Base-by-base conservation (phyloP, 2,888 invertebrate species). In the Leucoma salicis region DNA sequence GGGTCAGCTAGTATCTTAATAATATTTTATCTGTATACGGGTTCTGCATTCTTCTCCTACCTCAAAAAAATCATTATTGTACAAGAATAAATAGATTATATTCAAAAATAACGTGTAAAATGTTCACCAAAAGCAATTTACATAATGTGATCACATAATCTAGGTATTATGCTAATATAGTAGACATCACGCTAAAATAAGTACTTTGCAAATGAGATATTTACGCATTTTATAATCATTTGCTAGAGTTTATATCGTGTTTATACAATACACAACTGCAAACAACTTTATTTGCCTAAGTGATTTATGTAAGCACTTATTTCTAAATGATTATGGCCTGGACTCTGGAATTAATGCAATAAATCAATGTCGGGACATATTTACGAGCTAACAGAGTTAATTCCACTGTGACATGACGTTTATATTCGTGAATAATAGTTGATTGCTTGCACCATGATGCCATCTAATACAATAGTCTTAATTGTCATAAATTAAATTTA, bases 381-480 rank as follows among this genome's bases (percentile, higher is more conserved):
- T 86, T 87, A 87, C 85, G 85, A 84, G 85, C 84, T 86, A 85
- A 85, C 86, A 83, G 84, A 86, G 85, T 88, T 86, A 86, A 85
- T 86, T 81, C 83, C 83, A 72, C 63, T 74, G 74, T 80, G 84
- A 86, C 86, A 80, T 86, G 86, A 85, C 85, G 85, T 78, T 85
- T 85, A 85, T 86, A 84, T 82, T 82, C 81, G 75, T 87, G 85
- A 86, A 80, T 84, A 85, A 85, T 86, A 80, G 88, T 85, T 81
- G 78, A 81, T 79, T 80, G 80, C 66, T 61, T 62, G 64, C 48
- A 65, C 60, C 66, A 61, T 57, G 61, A 64, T 53, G 46, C 51
- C 49, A 49, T 61, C 49, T 59, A 55, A 63, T 53, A 55, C 45
- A 60, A 67, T 70, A 66, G 65, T 64, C 62, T 55, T 63, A 54